Conservation (phyloP, 2,113 vertebrate genomes). For the Copsychus sechellarum region DNA sequence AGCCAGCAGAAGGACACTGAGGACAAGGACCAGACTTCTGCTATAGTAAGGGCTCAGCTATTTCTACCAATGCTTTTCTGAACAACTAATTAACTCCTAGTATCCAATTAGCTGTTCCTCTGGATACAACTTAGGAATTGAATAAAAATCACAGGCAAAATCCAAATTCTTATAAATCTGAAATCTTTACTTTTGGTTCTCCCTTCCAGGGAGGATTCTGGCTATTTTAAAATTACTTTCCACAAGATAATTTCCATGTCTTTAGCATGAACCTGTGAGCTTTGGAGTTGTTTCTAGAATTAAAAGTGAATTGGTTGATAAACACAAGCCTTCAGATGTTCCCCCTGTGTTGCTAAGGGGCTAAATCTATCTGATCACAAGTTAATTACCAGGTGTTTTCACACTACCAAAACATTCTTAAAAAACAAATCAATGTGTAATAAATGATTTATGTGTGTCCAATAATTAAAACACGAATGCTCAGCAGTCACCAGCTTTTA, state of each 20-base stretch:
- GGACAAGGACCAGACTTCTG: neutral
- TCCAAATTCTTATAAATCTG: neutral
- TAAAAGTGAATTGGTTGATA: neutral
- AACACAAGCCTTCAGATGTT: neutral
- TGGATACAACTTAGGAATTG: neutral
- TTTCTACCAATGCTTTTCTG: neutral
- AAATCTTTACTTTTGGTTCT: neutral
- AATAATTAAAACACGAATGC: conserved; percentile 45
- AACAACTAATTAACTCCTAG: neutral
- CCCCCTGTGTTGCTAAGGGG: neutral
- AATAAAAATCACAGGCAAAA: neutral
- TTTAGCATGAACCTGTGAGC: neutral
- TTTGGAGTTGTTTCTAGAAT: neutral
- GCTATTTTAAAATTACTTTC: neutral
- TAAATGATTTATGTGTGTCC: conserved; percentile 44
- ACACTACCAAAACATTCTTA: conserved; percentile 39
- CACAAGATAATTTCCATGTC: neutral
- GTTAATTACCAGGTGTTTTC: conserved; percentile 60
- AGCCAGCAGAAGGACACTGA: neutral
- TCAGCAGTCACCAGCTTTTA: neutral
- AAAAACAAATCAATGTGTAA: conserved; percentile 52
- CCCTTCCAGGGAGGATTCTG: neutral
- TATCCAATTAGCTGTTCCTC: neutral
- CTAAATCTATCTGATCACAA: conserved; percentile 33
- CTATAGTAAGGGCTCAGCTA: neutral